A percentile compares a stretch with the other conserved stretches of the same genome.
These are phyloP conservation scores for Labeo rohita DNA, from an alignment of 2,113 vertebrate genomes.

Conservation along the genomic window DNA sequence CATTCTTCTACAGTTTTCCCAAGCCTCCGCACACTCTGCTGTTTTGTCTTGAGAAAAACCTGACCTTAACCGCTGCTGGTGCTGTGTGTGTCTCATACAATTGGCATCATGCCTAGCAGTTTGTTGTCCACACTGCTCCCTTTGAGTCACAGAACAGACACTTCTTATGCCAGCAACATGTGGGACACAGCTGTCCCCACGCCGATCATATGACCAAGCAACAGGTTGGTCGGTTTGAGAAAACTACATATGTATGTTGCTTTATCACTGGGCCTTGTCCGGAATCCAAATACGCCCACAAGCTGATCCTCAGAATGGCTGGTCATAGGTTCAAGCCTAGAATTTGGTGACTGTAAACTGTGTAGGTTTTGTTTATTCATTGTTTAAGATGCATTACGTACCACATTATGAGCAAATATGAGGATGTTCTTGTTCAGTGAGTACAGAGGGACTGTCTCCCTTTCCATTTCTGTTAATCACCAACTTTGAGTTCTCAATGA, in stretches of 20 bases:
- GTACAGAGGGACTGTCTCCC: background rate
- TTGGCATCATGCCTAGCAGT: constrained; percentile 67
- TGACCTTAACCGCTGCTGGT: constrained; percentile 72
- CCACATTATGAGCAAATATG: background rate
- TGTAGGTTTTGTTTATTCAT: background rate
- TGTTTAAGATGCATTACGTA: background rate
- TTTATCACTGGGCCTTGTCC: background rate
- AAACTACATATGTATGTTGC: background rate
- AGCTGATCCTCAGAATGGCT: too few relatives aligned
- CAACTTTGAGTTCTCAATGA: background rate
- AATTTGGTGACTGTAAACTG: background rate
- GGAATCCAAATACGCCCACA: too few relatives aligned
- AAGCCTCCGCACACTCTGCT: constrained; percentile 71
- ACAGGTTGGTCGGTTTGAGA: background rate
- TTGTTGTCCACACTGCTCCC: constrained; percentile 68
- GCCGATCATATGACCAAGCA: background rate
- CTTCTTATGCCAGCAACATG: constrained; percentile 41
- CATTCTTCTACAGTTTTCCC: constrained; percentile 72
- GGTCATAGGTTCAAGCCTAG: background rate
- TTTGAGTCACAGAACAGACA: constrained; percentile 63
- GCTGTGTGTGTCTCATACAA: constrained; percentile 52
- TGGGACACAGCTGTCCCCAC: constrained; percentile 46
- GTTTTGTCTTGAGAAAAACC: constrained; percentile 77
- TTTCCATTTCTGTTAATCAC: background rate
- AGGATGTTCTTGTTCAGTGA: background rate